Evolutionary conservation across 2,113 vertebrate species (phyloP).

Genomic region (Ammodytes marinus): DNA sequence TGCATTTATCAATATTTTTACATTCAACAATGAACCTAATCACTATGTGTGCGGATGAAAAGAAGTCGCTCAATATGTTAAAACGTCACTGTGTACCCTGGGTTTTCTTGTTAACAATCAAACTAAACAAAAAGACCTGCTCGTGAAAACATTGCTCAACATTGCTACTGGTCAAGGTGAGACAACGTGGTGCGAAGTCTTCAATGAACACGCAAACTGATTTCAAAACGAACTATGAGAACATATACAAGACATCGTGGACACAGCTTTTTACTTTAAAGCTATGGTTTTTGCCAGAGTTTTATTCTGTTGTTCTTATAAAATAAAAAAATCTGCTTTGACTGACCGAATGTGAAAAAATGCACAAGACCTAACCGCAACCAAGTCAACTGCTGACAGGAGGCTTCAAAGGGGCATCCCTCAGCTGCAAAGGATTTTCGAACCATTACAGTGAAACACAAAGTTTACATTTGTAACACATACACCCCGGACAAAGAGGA

Average conservation of each 20-base stretch:
- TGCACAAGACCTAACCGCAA: conserved; percentile 4
- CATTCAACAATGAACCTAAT: neutral
- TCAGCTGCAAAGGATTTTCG: conserved; percentile 44
- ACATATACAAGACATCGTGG: neutral
- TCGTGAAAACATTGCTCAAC: neutral
- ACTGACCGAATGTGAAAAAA: conserved; percentile 19
- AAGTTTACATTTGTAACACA: conserved; percentile 58
- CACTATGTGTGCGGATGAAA: too few species aligned
- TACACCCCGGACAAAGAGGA: conserved; percentile 30
- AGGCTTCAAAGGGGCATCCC: conserved; percentile 37
- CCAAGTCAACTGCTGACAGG: conserved; percentile 44
- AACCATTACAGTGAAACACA: conserved; percentile 35
- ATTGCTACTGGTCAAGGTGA: neutral
- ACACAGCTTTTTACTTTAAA: neutral
- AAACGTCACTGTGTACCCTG: too few species aligned
- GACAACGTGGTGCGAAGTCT: neutral
- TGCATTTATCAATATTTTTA: neutral
- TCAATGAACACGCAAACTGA: neutral
- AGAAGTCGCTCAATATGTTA: too few species aligned
- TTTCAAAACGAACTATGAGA: neutral
- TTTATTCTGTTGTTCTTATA: neutral
- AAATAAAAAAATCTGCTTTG: neutral
- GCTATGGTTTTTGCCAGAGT: neutral
- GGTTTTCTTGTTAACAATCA: neutral
- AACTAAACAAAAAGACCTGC: neutral